phyloP scores from a whole-genome alignment of 2,113 vertebrate genomes.

The Lagopus leucura region DNA sequence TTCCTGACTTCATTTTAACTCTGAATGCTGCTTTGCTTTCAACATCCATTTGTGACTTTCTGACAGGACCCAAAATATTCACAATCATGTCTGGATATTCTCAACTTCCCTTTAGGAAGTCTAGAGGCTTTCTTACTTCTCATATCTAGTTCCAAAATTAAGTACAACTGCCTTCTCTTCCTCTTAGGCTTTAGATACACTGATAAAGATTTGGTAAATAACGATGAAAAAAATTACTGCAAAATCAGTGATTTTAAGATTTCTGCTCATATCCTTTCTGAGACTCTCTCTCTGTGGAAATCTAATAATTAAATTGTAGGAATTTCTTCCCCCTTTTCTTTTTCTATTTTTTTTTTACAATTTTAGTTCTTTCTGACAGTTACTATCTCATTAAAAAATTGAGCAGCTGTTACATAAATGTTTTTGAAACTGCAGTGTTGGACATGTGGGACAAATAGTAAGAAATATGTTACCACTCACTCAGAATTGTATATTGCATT shows the following conservation, averaged over 20 bases:
- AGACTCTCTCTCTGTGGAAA: not conserved
- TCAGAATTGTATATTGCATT: not conserved
- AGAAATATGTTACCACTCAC: not conserved
- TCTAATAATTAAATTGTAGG: not conserved
- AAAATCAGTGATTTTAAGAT: not conserved
- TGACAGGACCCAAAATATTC: not conserved
- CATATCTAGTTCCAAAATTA: not conserved
- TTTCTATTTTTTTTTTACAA: not conserved
- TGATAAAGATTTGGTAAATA: not conserved
- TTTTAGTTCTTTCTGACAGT: not conserved
- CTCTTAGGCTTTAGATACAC: not conserved
- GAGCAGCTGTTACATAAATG: not conserved
- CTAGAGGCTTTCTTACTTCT: not conserved
- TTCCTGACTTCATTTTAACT: not conserved
- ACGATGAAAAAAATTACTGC: not conserved
- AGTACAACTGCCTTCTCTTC: not conserved
- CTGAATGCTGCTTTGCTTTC: not conserved
- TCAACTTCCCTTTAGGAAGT: not conserved
- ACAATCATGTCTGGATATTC: not conserved
- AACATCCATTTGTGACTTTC: not conserved
- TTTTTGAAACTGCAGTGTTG: not conserved
- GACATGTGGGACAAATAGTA: not conserved
- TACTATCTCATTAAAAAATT: not conserved
- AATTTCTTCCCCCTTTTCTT: fast-evolving
- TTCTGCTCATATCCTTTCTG: not conserved